phyloP scores from a whole-genome alignment of 2,888 invertebrate genomes.

The Aspidiotus rigidus region DNA sequence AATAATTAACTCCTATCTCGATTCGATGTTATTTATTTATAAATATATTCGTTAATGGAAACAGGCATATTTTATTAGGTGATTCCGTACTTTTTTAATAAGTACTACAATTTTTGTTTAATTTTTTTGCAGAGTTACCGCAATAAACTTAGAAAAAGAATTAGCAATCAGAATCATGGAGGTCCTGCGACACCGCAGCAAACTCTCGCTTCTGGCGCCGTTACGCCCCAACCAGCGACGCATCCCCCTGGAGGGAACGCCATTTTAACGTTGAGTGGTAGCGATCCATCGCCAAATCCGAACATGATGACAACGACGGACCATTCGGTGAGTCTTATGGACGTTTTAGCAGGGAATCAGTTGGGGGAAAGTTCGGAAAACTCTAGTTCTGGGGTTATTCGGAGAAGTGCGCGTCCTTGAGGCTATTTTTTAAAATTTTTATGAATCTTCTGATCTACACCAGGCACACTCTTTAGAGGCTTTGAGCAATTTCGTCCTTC shows the following conservation, averaged over 20 bases:
- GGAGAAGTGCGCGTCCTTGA: too few species aligned
- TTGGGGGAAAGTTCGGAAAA: too few species aligned
- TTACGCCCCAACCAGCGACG: conserved; percentile 21
- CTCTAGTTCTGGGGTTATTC: too few species aligned
- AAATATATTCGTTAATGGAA: neutral
- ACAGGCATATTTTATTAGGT: neutral
- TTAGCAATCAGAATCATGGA: conserved; percentile 9
- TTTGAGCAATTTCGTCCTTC: too few species aligned
- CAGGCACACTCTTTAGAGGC: too few species aligned
- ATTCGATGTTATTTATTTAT: neutral
- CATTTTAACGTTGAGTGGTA: conserved; percentile 26
- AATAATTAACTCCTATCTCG: neutral
- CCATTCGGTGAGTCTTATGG: conserved; percentile 23
- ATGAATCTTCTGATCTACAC: too few species aligned
- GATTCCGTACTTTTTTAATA: neutral
- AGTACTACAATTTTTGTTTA: neutral
- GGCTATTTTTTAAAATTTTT: too few species aligned
- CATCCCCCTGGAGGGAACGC: conserved; percentile 12
- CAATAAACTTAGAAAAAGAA: conserved; percentile 23
- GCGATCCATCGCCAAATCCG: conserved; percentile 26
- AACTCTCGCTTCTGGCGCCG: conserved; percentile 13
- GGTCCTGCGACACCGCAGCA: conserved; percentile 12
- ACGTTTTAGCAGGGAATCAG: too few species aligned
- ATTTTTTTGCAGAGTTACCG: conserved; percentile 27
- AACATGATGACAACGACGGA: conserved; percentile 30